Base-by-base conservation (phyloP, 2,888 invertebrate species). In the Mantis religiosa region DNA sequence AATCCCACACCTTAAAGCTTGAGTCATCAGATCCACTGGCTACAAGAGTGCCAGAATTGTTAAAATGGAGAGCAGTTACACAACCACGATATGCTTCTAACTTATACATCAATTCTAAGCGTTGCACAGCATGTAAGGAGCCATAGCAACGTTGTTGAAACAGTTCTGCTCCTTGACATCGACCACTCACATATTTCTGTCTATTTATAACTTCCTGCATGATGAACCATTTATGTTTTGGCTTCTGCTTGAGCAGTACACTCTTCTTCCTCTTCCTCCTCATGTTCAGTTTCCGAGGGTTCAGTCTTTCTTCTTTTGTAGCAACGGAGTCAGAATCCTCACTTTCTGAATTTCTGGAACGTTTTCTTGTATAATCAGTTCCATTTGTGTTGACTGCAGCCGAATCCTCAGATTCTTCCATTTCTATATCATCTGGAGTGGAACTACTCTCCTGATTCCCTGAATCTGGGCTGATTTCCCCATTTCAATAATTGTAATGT, bases 191-290 rank as follows among this genome's bases (percentile, higher is more conserved):
- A n/a, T n/a, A n/a, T n/a, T n/a, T n/a, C n/a, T n/a, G n/a, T n/a
- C 96, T 95, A 92, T 94, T 96, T 91, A 95, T 93, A 91, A 97
- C 93, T 94, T 97, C 96, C 92, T 95, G 93, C 83, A 96, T 92
- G 88, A 96, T 94, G 90, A 94, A 94, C 95, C 96, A 97, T 90
- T 95, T 95, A 91, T 96, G 96, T 91, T 95, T 95, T 3, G 96
- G 96, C 92, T 94, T 94, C 84, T 94, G 92, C 91, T 96, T 96
- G 86, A 93, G 92, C 85, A 96, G 92, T 12, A 95, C 94, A 20
- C 92, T 89, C 89, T 47, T 90, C 89, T 14, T 91, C 90, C 47
- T 91, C 91, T 20, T 87, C 87, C 54, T 90, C 90, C 25, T 88
- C 88, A 25, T 84, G 83, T 47, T 89, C 88, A 85, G 84, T 89